Evolutionary conservation across 1,140 invertebrate genomes (phyloP), one percentile per base, ranked within the genome.

Genomic region (Drosophila malerkotliana): DNA sequence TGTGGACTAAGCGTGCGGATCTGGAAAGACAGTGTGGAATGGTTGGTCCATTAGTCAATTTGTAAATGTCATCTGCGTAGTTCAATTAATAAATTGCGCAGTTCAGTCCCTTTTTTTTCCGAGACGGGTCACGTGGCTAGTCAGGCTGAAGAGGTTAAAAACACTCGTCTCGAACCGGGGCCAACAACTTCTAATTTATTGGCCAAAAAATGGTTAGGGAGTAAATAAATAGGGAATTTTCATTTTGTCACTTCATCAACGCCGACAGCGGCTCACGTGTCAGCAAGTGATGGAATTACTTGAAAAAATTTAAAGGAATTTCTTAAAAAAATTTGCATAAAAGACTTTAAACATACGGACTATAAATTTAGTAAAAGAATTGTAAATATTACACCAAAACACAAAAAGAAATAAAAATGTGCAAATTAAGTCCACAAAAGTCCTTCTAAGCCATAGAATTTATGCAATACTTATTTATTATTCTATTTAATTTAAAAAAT

Each of bases 181-280:
- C 45, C 71, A 64, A 57, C 60, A 57, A 49, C 48, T 39, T 34
- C 10, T 68, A 83, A 81, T 76, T 84, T 85, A 81, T 84, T 84
- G 60, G 51, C 72, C 74, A 37, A 55, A 52, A 53, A 24, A 5
- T 9, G 15, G 18, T 14, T 1, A 21, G 14, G 57, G 14, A 15
- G 3, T 21, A 32, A 72, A 48, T 73, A 34, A 32, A 72, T 52
- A 69, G 60, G 62, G 39, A 55, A 82, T 73, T 82, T 63, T 54
- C 63, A 81, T 87, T 64, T 85, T 81, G 81, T 85, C 81, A 84
- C 77, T 84, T 77, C 60, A 85, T 81, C 77, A 81, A 69, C 30
- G 52, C 81, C 80, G 81, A 85, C 80, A 85, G 72, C 56, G 48
- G 32, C 77, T 85, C 68, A 80, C 67, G 72, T 80, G 77, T 63